Evolutionary conservation across 2,888 invertebrate genomes (phyloP).

Genomic region (Congeria kusceri): DNA sequence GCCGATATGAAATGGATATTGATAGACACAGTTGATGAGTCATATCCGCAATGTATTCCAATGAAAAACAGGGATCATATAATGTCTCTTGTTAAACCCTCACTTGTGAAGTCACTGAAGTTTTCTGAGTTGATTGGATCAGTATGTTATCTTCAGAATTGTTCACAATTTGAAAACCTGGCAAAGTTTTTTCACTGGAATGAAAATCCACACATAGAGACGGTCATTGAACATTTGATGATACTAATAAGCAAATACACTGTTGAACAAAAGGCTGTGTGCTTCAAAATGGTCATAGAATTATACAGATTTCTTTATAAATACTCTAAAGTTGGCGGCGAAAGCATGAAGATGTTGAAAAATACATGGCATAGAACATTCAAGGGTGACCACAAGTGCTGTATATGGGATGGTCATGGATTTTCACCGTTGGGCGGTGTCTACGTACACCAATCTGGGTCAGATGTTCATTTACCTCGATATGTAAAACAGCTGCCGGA

Average conservation of each 20-base stretch:
- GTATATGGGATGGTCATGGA: conserved; percentile 57
- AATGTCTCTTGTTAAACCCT: background rate
- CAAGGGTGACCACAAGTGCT: background rate
- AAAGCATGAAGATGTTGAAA: background rate
- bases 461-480: conserved; percentile 52
- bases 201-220: conserved; percentile 8
- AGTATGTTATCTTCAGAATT: conserved; percentile 1
- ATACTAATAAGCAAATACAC: conserved; percentile 31
- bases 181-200: conserved; percentile 24
- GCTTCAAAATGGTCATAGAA: conserved; percentile 30
- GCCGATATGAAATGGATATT: background rate
- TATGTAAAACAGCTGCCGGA: conserved; percentile 50
- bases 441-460: conserved; percentile 11
- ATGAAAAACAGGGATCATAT: background rate
- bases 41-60: background rate
- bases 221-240: conserved; percentile 42
- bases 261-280: conserved; percentile 23
- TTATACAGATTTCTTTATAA: conserved; percentile 22
- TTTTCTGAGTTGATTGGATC: conserved; percentile 37
- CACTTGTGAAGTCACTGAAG: no score
- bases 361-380: background rate
- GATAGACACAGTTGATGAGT: background rate
- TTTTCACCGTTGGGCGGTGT: conserved; percentile 46
- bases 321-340: background rate
- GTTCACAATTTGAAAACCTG: background rate